Conservation (phyloP, 2,888 invertebrate genomes). For the Apoderus coryli region DNA sequence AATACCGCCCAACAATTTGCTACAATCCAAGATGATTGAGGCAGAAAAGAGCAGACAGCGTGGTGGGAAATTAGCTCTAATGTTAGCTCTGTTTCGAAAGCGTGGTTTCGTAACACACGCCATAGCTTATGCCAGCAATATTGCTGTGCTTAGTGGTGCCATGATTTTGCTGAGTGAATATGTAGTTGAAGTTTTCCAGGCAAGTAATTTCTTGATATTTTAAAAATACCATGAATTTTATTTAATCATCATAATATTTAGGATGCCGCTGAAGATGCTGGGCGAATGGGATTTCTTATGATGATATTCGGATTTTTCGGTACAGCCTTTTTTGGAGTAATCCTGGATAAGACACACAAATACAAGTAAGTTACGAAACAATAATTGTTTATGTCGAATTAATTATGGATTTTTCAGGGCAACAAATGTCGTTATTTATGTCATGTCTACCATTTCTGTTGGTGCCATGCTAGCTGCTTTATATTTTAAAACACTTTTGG, state of each 20-base stretch:
- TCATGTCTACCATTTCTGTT: background rate
- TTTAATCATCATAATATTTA: too few species aligned
- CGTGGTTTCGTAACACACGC: conserved; percentile 69
- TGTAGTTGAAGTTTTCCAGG: conserved; percentile 9
- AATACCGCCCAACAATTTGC: too few species aligned
- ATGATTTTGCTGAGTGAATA: conserved; percentile 11
- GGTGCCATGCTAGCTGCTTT: conserved; percentile 3
- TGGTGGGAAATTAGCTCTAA: too few species aligned
- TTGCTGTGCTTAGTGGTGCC: conserved; percentile 84
- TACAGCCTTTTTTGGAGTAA: conserved; percentile 70
- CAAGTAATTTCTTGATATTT: conserved; percentile 3
- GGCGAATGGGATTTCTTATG: conserved; percentile 74
- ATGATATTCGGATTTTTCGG: conserved; percentile 82
- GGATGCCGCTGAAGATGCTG: conserved; percentile 42
- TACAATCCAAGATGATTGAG: too few species aligned
- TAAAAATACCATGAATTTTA: too few species aligned
- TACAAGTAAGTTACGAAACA: conserved; percentile 33
- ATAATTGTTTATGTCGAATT: too few species aligned
- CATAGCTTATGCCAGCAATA: conserved; percentile 80
- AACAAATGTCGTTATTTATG: conserved; percentile 6
- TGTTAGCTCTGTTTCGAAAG: too few species aligned
- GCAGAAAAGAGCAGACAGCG: too few species aligned
- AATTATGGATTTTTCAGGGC: conserved; percentile 9
- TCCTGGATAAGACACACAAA: conserved; percentile 78
- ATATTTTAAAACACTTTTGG: background rate